These are phyloP conservation scores for Euphydryas editha DNA, from an alignment of 2,888 invertebrate genomes.

Conservation along the genomic window DNA sequence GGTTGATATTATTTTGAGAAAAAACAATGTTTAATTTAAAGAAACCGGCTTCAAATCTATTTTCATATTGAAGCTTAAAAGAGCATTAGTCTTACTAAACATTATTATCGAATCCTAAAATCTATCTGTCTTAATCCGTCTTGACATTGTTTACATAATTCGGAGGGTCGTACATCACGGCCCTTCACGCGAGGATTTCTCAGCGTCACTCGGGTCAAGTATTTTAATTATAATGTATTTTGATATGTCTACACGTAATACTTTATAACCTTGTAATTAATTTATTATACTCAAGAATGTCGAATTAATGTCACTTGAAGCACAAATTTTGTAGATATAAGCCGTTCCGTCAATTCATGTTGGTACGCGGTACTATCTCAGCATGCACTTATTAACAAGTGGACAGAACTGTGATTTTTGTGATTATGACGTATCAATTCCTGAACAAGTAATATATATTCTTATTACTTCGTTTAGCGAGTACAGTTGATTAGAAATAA, in stretches of 20 bases:
- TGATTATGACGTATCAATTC: too few species aligned
- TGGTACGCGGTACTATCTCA: too few species aligned
- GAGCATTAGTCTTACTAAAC: neutral
- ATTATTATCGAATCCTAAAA: neutral
- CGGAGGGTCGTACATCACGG: constrained; percentile 16
- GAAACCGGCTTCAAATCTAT: too few species aligned
- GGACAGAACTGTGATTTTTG: too few species aligned
- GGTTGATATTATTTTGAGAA: too few species aligned
- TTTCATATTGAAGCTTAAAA: too few species aligned
- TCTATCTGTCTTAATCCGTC: neutral
- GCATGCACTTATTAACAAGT: too few species aligned
- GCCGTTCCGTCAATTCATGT: neutral
- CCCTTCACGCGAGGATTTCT: constrained; percentile 20
- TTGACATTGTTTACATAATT: constrained; percentile 8
- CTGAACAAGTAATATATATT: too few species aligned
- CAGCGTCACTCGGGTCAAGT: constrained; percentile 26
- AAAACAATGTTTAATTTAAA: too few species aligned
- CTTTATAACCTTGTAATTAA: neutral
- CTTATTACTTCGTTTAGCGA: too few species aligned
- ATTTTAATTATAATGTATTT: constrained; percentile 33
- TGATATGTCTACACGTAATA: neutral
- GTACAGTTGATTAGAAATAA: too few species aligned
- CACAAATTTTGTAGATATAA: neutral
- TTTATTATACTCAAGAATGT: neutral
- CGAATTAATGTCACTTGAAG: neutral